Percentiles rank a stretch among this genome's conserved stretches.
Conservation (phyloP, 2,797 vertebrate species). For the Protonibea diacanthus region DNA sequence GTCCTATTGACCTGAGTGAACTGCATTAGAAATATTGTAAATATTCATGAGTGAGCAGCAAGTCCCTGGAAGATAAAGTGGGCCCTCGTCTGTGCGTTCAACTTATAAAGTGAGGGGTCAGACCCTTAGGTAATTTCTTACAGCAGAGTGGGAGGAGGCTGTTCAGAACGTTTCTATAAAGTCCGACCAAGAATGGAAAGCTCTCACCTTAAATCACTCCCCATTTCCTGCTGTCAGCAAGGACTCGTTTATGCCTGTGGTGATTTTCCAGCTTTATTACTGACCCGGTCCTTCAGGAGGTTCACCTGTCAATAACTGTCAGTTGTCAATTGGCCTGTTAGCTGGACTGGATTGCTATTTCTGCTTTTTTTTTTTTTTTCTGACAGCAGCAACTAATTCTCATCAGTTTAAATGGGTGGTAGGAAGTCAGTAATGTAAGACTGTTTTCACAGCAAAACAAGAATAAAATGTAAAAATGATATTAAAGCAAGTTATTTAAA, state of each 20-base stretch:
- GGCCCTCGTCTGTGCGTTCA: constrained; percentile 42
- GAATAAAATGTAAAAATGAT: background rate
- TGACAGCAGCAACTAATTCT: background rate
- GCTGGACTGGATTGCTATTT: background rate
- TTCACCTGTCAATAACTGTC: constrained; percentile 44
- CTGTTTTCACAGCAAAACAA: background rate
- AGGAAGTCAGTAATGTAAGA: background rate
- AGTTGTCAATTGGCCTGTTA: constrained; percentile 24
- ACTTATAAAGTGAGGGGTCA: constrained; percentile 67
- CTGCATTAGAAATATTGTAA: constrained; percentile 47
- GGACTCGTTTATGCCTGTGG: constrained; percentile 20
- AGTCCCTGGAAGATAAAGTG: constrained; percentile 55
- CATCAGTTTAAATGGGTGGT: background rate
- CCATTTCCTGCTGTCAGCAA: constrained; percentile 48
- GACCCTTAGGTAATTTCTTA: constrained; percentile 56
- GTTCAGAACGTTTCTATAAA: constrained; percentile 55
- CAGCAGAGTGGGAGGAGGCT: constrained; percentile 23
- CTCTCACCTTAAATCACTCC: constrained; percentile 47
- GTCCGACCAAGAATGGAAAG: constrained; percentile 43
- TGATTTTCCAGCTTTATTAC: constrained; percentile 20
- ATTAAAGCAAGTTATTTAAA: constrained; percentile 1
- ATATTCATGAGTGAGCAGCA: constrained; percentile 72
- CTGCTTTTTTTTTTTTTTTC: constrained; percentile 11
- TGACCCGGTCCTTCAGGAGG: constrained; percentile 29
- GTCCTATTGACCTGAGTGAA: constrained; percentile 58